These are phyloP conservation scores for Potorous gilbertii DNA, from an alignment of 2,797 vertebrate genomes.

Conservation along the genomic window DNA sequence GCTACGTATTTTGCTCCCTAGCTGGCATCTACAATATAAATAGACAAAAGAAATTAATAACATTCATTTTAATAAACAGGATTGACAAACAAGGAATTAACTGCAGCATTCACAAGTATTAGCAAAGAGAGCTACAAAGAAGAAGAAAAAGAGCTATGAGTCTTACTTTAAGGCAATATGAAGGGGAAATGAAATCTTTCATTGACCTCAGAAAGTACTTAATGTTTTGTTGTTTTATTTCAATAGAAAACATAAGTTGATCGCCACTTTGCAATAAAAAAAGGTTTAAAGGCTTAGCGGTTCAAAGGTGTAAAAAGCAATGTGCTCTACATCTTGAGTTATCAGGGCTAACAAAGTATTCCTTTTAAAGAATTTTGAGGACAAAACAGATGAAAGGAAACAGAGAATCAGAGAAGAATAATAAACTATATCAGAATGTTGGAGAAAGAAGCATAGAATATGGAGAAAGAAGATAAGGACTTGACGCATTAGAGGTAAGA, in stretches of 20 bases:
- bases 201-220: not conserved
- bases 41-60: not conserved
- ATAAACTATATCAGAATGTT: not conserved
- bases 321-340: not conserved
- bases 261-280: not conserved
- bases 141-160: not conserved
- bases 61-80: not conserved
- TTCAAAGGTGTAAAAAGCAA: not conserved
- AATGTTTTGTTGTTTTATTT: not conserved
- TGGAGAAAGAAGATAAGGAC: not conserved
- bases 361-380: not conserved
- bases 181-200: not conserved
- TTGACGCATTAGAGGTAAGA: not conserved
- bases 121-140: not conserved
- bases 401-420: not conserved
- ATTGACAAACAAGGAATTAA: not conserved
- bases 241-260: not conserved
- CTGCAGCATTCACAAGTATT: not conserved
- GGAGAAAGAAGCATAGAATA: not conserved
- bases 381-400: not conserved
- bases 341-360: not conserved
- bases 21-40: not conserved
- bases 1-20: not conserved
- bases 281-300: not conserved
- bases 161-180: not conserved